Percentiles rank a stretch among this genome's conserved stretches.
phyloP scores from a whole-genome alignment of 2,888 invertebrate species.

The Aleiodes alternator region DNA sequence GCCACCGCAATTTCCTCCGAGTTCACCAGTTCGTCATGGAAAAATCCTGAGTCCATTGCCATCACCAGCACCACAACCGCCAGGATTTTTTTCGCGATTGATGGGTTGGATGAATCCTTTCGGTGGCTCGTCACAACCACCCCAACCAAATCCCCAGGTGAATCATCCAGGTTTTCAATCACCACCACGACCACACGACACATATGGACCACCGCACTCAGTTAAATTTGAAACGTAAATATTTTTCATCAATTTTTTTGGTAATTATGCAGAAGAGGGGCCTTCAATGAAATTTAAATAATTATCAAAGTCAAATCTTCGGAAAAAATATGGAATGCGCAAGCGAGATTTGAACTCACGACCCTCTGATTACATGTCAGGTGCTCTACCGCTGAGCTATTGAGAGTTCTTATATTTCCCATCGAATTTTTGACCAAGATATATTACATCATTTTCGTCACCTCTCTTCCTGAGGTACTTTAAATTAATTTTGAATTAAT shows the following conservation, averaged over 20 bases:
- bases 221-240: slow-evolving; percentile 55
- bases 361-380: too few species aligned
- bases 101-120: slow-evolving; percentile 81
- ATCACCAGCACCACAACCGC: slow-evolving; percentile 73
- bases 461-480: too few species aligned
- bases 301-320: too few species aligned
- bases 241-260: neutral
- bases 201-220: slow-evolving; percentile 54
- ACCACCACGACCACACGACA: slow-evolving; percentile 40
- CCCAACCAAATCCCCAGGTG: slow-evolving; percentile 39
- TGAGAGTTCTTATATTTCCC: too few species aligned
- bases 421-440: too few species aligned
- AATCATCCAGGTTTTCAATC: slow-evolving; percentile 46
- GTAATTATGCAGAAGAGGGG: too few species aligned
- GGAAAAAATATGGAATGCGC: too few species aligned
- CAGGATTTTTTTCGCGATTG: slow-evolving; percentile 79
- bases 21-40: slow-evolving; percentile 57
- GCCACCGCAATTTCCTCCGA: slow-evolving; percentile 42
- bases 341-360: too few species aligned
- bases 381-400: too few species aligned
- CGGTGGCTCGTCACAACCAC: slow-evolving; percentile 51
- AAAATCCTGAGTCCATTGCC: slow-evolving; percentile 68
- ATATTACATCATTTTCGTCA: too few species aligned
- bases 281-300: too few species aligned
- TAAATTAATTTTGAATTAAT: too few species aligned